These are phyloP conservation scores for Synergus umbraculus DNA, from an alignment of 2,888 invertebrate species.

Conservation along the genomic window DNA sequence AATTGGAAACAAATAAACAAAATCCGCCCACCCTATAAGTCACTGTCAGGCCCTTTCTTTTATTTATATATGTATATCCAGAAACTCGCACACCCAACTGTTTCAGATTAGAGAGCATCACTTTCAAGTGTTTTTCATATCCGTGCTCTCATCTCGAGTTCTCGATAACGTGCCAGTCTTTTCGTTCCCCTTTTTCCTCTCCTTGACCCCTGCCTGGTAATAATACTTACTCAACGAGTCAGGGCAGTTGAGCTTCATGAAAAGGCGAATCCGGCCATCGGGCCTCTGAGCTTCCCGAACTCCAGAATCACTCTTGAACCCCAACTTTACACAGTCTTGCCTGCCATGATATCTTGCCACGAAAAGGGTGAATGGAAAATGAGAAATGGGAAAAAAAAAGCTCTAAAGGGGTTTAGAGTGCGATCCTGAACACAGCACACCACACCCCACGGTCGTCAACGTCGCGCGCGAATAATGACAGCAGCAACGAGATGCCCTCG, in stretches of 20 bases:
- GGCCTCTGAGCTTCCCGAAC: conserved; percentile 58
- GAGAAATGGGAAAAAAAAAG: conserved; percentile 19
- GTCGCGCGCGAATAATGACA: conserved; percentile 37
- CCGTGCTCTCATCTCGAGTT: conserved; percentile 37
- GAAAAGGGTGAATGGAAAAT: conserved; percentile 29
- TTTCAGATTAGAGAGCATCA: conserved; percentile 25
- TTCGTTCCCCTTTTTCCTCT: conserved; percentile 22
- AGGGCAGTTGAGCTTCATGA: conserved; percentile 75
- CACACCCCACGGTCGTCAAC: conserved; percentile 51
- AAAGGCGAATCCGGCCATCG: conserved; percentile 69
- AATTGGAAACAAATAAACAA: background rate
- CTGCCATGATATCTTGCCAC: conserved; percentile 8
- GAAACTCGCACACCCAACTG: background rate
- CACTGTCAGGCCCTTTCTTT: background rate
- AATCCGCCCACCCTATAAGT: background rate
- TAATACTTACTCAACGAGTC: conserved; percentile 74
- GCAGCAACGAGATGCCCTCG: conserved; percentile 31
- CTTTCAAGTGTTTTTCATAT: conserved; percentile 25
- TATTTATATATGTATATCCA: background rate
- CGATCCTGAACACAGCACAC: conserved; percentile 48
- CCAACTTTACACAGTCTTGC: conserved; percentile 42
- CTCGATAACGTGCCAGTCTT: conserved; percentile 33
- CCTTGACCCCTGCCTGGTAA: background rate
- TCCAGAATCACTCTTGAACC: conserved; percentile 63
- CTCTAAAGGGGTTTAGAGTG: conserved; percentile 42